A percentile compares a stretch with the other conserved stretches of the same genome.
phyloP scores from a whole-genome alignment of 2,113 vertebrate genomes.

The Equus przewalskii region DNA sequence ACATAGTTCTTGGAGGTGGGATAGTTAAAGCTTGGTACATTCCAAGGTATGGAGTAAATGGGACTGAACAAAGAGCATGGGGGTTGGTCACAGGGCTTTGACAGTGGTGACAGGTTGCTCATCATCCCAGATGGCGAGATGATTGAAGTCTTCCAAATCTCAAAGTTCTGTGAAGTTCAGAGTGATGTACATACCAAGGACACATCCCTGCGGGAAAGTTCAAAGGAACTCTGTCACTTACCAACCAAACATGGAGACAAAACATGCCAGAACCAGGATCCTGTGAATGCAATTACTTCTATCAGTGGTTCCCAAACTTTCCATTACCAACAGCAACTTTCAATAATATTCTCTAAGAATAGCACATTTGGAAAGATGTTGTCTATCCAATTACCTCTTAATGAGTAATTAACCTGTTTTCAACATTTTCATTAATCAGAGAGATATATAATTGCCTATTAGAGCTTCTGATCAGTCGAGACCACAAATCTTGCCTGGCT shows the following conservation, averaged over 20 bases:
- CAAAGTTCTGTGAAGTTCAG: not conserved
- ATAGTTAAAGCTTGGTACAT: not conserved
- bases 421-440: conserved; percentile 23
- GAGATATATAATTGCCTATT: not conserved
- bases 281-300: not conserved
- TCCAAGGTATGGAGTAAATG: not conserved
- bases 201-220: not conserved
- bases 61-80: not conserved
- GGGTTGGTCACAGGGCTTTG: not conserved
- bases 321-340: not conserved
- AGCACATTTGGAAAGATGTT: not conserved
- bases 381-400: not conserved
- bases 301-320: not conserved
- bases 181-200: not conserved
- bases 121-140: not conserved
- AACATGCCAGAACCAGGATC: not conserved
- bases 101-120: not conserved
- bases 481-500: not conserved
- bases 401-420: not conserved
- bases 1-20: not conserved
- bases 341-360: not conserved
- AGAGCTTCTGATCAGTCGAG: not conserved
- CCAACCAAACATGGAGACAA: not conserved
- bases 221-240: not conserved
- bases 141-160: not conserved